Conservation (phyloP, 2,797 vertebrate species). For the Mus spretus region DNA sequence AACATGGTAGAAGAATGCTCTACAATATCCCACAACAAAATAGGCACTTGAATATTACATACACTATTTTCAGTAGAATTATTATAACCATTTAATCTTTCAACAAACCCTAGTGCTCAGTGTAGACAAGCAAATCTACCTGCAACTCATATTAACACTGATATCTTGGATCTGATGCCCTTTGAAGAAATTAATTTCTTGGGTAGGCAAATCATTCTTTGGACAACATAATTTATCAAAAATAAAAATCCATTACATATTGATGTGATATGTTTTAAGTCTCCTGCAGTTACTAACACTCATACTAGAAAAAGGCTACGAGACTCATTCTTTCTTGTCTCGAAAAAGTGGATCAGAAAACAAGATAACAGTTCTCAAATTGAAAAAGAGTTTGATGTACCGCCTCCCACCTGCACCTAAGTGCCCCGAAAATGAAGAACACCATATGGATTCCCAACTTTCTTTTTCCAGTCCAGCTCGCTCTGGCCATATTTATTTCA, state of each 20-base stretch:
- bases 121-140: constrained; percentile 2
- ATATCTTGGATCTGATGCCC: background rate
- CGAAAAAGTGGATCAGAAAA: background rate
- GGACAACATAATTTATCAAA: background rate
- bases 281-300: background rate
- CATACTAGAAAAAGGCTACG: background rate
- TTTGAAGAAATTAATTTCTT: background rate
- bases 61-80: background rate
- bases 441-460: background rate
- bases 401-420: too few relatives aligned
- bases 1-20: background rate
- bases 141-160: background rate
- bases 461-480: too few relatives aligned
- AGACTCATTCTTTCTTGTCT: background rate
- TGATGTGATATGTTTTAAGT: background rate
- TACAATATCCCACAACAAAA: background rate
- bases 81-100: background rate
- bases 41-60: background rate
- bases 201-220: background rate
- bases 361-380: background rate
- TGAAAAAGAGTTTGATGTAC: background rate
- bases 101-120: background rate
- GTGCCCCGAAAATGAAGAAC: background rate
- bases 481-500: too few relatives aligned
- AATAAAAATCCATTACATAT: background rate